Base-by-base conservation (phyloP, 2,888 invertebrate genomes). In the Callyntrura sp. region DNA sequence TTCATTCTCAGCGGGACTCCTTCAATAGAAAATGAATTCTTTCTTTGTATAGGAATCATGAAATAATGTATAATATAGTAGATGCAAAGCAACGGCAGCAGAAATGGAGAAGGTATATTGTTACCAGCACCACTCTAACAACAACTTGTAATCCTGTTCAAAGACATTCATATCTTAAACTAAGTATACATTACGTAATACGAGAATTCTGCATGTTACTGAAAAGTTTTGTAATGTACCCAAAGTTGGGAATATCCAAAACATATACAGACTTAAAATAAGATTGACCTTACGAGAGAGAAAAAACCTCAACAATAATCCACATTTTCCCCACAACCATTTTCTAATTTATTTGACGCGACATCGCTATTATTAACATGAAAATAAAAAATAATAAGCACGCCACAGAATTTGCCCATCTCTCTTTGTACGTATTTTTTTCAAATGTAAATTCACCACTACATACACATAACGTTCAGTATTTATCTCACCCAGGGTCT, bases 171-270 rank as follows among this genome's bases (percentile, higher is more conserved):
- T 28, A 65, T 65, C 28, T 11, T 20, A 68, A 6, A 68, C 17
- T 70, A 11, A 17, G 70, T 60, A 20, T 51, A 60, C 17, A 8
- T 4, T 43, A 35, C 17, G 43, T 43, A 70, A 70, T 35, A 35
- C 14, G n/a, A 70, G 70, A 3, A 23, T 35, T 70, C 17, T 70
- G 70, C 78, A 79, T 86, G 85, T 86, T 86, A 78, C 85, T 86
- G 85, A 86, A 28, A 60, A 45, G 45, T 43, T 76, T 73, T 20
- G 65, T 25, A 85, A 70, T 60, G 57, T 28, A 65, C 12, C 14
- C 62, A n/a, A n/a, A n/a, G n/a, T n/a, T n/a, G n/a, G n/a, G n/a
- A 35, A 35, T 35, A 2, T 35, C 35, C 6, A 2, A 65, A 28
- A 28, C 4, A 14, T 28, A 65, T 14, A 35, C 11, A 28, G 1